Conservation (phyloP, 2,888 invertebrate species). For the Limnephilus lunatus region DNA sequence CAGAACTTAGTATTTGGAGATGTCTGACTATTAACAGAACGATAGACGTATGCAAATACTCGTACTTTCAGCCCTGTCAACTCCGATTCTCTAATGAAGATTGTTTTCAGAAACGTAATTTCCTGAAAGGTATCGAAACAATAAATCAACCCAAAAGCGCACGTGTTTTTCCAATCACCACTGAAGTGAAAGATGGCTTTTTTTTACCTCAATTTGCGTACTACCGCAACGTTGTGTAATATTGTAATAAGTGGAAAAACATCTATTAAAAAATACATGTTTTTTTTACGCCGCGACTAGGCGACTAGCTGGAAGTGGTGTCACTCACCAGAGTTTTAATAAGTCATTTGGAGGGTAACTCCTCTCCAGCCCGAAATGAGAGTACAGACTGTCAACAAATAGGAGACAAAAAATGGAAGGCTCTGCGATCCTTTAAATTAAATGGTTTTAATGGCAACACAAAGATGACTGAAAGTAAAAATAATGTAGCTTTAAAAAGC, state of each 20-base stretch:
- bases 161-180: not conserved
- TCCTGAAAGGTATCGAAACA: not conserved
- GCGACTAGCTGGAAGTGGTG: not conserved
- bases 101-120: not conserved
- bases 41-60: too few relatives aligned
- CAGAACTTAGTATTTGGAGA: too few relatives aligned
- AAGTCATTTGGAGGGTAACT: conserved; percentile 3
- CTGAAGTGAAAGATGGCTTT: not conserved
- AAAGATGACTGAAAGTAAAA: too few relatives aligned
- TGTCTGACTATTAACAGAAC: too few relatives aligned
- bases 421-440: too few relatives aligned
- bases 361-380: not conserved
- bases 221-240: not conserved
- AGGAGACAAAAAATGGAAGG: too few relatives aligned
- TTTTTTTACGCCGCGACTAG: not conserved
- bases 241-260: not conserved
- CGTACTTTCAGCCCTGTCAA: too few relatives aligned
- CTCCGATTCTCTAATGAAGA: not conserved
- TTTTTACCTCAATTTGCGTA: not conserved
- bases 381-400: too few relatives aligned
- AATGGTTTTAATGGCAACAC: too few relatives aligned
- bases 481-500: too few relatives aligned
- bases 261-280: not conserved
- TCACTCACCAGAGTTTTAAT: conserved; percentile 4
- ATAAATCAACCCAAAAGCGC: not conserved